Conservation (phyloP, 2,797 vertebrate genomes). For the Silurus aristotelis region DNA sequence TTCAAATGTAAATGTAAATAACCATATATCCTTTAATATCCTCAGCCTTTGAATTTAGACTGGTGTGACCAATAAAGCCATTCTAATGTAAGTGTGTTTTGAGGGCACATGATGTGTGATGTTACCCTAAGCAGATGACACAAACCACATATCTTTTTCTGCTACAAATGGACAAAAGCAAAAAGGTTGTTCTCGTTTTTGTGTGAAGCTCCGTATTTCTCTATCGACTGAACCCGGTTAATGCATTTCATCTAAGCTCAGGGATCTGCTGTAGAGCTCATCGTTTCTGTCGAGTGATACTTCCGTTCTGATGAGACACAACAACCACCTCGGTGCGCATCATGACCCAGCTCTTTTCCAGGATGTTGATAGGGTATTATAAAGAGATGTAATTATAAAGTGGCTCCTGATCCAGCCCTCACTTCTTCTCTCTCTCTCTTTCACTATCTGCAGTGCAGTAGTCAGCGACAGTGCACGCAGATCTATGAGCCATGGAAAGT, state of each 20-base stretch:
- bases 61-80: no score
- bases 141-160: not conserved
- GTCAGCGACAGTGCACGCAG: constrained; percentile 51
- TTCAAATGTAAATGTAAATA: no score
- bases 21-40: not conserved
- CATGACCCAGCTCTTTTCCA: constrained; percentile 64
- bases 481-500: constrained; percentile 57
- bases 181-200: not conserved
- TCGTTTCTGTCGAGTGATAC: constrained; percentile 21
- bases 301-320: constrained; percentile 29
- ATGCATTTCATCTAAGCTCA: not conserved
- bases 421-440: constrained; percentile 22
- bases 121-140: no score
- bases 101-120: not conserved
- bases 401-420: constrained; percentile 56
- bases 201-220: not conserved
- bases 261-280: constrained; percentile 11
- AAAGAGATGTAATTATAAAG: constrained; percentile 49
- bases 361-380: constrained; percentile 51
- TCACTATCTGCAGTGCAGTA: constrained; percentile 50
- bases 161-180: not conserved
- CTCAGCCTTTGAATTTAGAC: not conserved
- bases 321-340: constrained; percentile 39
- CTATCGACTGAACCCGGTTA: not conserved
- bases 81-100: not conserved